phyloP scores from a whole-genome alignment of 2,113 vertebrate genomes.

The Dicaeum eximium region DNA sequence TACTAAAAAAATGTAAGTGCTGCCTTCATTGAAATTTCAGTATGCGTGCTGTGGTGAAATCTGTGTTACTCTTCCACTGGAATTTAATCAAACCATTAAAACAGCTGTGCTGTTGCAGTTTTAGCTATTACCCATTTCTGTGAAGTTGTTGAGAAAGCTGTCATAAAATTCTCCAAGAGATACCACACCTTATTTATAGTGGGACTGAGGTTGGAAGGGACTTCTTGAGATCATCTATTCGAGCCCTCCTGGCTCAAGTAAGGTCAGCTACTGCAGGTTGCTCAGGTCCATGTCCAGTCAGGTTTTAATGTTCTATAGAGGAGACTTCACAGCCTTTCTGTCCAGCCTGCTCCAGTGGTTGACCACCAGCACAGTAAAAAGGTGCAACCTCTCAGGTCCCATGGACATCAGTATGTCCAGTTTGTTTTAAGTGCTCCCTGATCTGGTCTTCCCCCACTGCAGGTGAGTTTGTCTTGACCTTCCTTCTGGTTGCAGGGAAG shows the following conservation, averaged over 20 bases:
- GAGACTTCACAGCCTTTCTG: not conserved
- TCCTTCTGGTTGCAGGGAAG: not conserved
- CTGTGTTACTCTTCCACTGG: not conserved
- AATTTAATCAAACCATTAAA: not conserved
- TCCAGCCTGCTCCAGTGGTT: not conserved
- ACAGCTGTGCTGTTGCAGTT: not conserved
- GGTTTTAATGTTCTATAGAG: not conserved
- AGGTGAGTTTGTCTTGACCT: not conserved
- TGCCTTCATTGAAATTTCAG: not conserved
- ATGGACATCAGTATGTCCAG: accelerated
- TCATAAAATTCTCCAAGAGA: not conserved
- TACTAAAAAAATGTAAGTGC: not conserved
- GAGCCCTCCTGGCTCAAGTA: not conserved
- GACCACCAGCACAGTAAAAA: not conserved
- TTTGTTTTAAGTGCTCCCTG: not conserved
- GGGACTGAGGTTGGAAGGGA: not conserved
- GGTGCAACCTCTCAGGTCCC: not conserved
- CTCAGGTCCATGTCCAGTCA: not conserved
- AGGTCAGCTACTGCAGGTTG: not conserved
- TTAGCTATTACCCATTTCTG: not conserved
- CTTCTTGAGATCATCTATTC: not conserved
- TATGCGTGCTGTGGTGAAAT: not conserved
- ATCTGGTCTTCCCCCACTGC: not conserved
- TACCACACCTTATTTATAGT: not conserved
- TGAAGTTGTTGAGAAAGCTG: not conserved